Evolutionary conservation across 2,113 vertebrate genomes (phyloP).

Genomic region (Melanerpes aurifrons): DNA sequence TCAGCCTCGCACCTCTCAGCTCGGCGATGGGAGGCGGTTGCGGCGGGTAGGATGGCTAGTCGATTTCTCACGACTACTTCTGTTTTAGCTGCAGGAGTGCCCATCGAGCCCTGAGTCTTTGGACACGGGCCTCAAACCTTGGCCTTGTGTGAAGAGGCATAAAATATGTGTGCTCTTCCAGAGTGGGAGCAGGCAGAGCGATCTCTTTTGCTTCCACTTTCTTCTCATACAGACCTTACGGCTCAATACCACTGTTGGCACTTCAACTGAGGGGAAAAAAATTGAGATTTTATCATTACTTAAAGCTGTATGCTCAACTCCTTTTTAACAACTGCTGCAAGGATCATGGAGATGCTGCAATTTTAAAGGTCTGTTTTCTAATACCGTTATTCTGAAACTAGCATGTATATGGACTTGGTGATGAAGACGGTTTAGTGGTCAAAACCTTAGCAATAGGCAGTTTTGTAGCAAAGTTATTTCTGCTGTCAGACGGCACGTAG

Average conservation of each 20-base stretch:
- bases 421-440: not conserved
- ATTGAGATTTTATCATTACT: not conserved
- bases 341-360: rapidly evolving
- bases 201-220: rapidly evolving
- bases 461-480: not conserved
- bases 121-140: not conserved
- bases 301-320: rapidly evolving
- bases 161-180: rapidly evolving
- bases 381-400: not conserved
- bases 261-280: not conserved
- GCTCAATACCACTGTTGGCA: rapidly evolving
- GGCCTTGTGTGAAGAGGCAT: not conserved
- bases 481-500: not conserved
- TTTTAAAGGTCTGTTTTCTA: not conserved
- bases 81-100: rapidly evolving
- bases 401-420: no score
- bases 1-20: rapidly evolving
- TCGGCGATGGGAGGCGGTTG: no score
- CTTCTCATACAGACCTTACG: rapidly evolving
- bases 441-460: not conserved
- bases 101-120: no score
- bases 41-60: not conserved
- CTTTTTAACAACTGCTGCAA: no score
- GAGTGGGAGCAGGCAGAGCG: not conserved
- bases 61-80: no score